Evolutionary conservation across 2,797 vertebrate genomes (phyloP).

Genomic region (Fringilla coelebs): DNA sequence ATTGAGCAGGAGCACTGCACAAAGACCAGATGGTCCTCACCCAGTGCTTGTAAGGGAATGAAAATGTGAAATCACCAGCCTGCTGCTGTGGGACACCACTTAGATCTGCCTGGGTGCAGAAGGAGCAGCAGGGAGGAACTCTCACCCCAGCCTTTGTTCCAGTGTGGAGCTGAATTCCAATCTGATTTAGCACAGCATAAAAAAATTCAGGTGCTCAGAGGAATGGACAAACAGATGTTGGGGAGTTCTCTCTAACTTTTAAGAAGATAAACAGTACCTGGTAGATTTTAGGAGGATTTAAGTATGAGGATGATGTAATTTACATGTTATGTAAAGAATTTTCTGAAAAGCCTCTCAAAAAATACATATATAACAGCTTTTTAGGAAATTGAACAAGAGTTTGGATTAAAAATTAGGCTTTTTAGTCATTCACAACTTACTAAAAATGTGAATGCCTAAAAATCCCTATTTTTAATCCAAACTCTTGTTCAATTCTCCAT

Average conservation of each 20-base stretch:
- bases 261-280: not conserved
- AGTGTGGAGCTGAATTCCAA: not conserved
- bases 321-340: not conserved
- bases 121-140: not conserved
- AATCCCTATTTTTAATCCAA: not conserved
- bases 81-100: conserved; percentile 9
- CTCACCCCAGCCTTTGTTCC: not conserved
- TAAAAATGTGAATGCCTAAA: not conserved
- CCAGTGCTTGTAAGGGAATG: not conserved
- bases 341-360: not conserved
- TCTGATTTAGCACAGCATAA: not conserved
- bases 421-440: not conserved
- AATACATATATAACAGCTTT: not conserved
- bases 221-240: not conserved
- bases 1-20: not conserved
- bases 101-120: not conserved
- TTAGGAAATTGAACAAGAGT: not conserved
- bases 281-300: not conserved
- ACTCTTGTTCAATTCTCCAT: not conserved
- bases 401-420: not conserved
- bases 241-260: not conserved
- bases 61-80: conserved; percentile 14
- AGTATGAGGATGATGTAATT: not conserved
- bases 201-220: not conserved
- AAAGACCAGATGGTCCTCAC: conserved; percentile 34